These are phyloP conservation scores for Empidonax traillii DNA, from an alignment of 2,113 vertebrate genomes.

Conservation along the genomic window DNA sequence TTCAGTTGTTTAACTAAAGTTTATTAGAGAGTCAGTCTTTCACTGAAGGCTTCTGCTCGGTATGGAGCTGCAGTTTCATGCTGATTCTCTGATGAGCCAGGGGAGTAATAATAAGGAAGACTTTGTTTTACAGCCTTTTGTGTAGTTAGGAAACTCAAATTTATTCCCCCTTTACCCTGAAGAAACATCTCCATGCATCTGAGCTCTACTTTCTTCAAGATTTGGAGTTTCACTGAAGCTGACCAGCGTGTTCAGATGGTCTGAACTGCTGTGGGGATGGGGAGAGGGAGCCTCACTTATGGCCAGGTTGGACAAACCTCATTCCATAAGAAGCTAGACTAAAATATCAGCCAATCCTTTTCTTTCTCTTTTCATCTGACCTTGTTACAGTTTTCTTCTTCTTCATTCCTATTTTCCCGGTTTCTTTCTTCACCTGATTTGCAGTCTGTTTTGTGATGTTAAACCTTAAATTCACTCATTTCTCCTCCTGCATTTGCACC, in stretches of 20 bases:
- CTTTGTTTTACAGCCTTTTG: background rate
- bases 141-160: background rate
- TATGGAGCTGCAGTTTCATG: background rate
- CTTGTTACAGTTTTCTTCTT: background rate
- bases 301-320: background rate
- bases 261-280: background rate
- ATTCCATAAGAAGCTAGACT: background rate
- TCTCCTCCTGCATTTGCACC: background rate
- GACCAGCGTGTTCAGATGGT: background rate
- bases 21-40: background rate
- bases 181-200: background rate
- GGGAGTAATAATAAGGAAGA: background rate
- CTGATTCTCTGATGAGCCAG: background rate
- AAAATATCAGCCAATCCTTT: background rate
- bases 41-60: background rate
- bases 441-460: background rate
- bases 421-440: background rate
- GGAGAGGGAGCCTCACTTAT: background rate
- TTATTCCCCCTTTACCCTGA: background rate
- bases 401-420: background rate
- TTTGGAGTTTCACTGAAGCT: background rate
- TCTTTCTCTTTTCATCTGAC: background rate
- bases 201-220: background rate
- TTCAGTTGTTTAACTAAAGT: background rate
- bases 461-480: background rate